phyloP scores from a whole-genome alignment of 2,797 vertebrate species.

The Falco peregrinus region DNA sequence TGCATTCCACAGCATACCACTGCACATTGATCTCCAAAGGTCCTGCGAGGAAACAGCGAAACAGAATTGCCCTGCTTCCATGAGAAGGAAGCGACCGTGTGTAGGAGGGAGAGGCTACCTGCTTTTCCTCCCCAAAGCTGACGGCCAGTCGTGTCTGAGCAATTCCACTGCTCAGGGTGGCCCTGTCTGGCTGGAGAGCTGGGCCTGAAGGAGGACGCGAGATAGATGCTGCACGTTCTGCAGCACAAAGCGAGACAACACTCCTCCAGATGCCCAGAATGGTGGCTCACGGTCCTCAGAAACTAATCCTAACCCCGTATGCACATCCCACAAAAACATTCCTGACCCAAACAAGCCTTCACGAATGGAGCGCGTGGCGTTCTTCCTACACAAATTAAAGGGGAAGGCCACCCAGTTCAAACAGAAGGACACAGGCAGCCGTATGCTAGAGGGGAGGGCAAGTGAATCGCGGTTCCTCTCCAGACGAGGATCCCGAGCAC shows the following conservation, averaged over 20 bases:
- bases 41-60: background rate
- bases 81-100: background rate
- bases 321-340: background rate
- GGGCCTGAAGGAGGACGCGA: background rate
- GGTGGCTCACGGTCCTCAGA: background rate
- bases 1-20: background rate
- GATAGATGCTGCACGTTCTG: background rate
- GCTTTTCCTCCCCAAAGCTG: background rate
- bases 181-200: background rate
- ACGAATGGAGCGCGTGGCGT: fast-evolving
- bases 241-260: background rate
- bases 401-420: background rate
- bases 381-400: background rate
- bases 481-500: background rate
- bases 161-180: background rate
- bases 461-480: background rate
- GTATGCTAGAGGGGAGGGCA: background rate
- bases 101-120: background rate
- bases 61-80: background rate
- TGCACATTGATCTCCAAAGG: background rate
- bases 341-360: too few species aligned
- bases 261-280: background rate
- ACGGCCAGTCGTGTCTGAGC: background rate
- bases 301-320: background rate
- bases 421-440: background rate